Evolutionary conservation across 2,113 vertebrate species (phyloP).

Genomic region (Plectropomus leopardus): DNA sequence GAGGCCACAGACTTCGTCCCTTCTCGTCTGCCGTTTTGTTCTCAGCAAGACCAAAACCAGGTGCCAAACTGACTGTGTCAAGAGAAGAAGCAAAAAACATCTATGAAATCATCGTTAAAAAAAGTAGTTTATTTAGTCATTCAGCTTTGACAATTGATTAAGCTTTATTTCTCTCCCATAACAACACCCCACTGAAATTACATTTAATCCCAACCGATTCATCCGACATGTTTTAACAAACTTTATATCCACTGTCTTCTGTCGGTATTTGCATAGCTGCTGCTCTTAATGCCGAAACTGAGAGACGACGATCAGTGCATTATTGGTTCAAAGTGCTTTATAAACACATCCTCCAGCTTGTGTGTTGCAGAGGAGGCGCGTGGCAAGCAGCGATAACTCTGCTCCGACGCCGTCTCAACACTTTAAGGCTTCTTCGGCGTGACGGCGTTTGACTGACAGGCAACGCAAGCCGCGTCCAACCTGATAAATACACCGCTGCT

Average conservation of each 20-base stretch:
- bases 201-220: not conserved
- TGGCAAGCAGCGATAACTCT: conserved; percentile 43
- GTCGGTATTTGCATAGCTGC: conserved; percentile 30
- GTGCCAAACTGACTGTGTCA: conserved; percentile 79
- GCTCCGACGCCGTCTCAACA: conserved; percentile 1
- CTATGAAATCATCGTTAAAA: conserved; percentile 1
- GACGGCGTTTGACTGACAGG: conserved; percentile 45
- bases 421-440: not conserved
- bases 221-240: not conserved
- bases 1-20: not conserved
- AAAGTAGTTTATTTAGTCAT: not conserved
- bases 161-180: not conserved
- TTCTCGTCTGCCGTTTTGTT: conserved; percentile 32
- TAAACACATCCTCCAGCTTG: conserved; percentile 45
- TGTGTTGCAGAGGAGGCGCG: conserved; percentile 15
- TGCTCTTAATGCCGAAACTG: conserved; percentile 39
- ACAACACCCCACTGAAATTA: conserved; percentile 3
- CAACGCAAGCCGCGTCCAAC: conserved; percentile 9
- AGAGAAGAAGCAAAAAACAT: conserved; percentile 64
- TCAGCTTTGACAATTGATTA: not conserved
- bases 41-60: conserved; percentile 72
- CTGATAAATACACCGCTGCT: conserved; percentile 23
- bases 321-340: conserved; percentile 84
- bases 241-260: not conserved
- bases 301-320: conserved; percentile 64